Conservation (phyloP, 1,140 invertebrate species). For the Saccostrea glomerata region DNA sequence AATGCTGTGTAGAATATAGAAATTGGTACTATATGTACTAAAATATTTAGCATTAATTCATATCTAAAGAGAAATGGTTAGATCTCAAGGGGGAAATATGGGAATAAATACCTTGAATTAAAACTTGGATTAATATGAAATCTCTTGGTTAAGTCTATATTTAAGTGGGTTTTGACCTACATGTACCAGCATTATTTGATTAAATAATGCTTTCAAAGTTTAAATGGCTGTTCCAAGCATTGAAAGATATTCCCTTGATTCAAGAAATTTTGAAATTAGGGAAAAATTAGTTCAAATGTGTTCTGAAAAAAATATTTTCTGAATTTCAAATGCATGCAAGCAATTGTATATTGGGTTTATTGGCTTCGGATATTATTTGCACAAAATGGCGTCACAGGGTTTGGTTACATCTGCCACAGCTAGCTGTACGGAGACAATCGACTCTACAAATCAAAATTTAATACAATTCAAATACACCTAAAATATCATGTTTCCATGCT, state of each 20-base stretch:
- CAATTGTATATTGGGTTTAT: conserved; percentile 5
- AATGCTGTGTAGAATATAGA: not conserved
- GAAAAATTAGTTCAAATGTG: not conserved
- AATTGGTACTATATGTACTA: not conserved
- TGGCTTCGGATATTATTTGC: not conserved
- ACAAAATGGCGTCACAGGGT: not conserved
- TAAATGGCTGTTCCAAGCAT: not conserved
- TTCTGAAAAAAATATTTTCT: conserved; percentile 16
- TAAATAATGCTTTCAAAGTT: not conserved
- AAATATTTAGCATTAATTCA: not conserved
- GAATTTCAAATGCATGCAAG: conserved; percentile 2
- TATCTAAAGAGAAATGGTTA: not conserved
- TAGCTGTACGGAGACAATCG: conserved; percentile 11
- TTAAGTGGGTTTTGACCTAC: not conserved
- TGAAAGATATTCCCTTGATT: not conserved
- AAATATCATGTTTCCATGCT: conserved; percentile 8
- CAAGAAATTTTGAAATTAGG: not conserved
- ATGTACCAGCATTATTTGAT: not conserved
- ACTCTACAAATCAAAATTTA: not conserved
- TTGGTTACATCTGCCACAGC: conserved; percentile 1
- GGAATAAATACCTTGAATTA: not conserved
- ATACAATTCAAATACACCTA: not conserved
- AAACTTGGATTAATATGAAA: not conserved
- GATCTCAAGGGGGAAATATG: not conserved
- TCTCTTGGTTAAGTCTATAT: not conserved